Evolutionary conservation across 1,140 invertebrate genomes (phyloP), one percentile per base, ranked within the genome.

Genomic region (Solenopsis fugax): DNA sequence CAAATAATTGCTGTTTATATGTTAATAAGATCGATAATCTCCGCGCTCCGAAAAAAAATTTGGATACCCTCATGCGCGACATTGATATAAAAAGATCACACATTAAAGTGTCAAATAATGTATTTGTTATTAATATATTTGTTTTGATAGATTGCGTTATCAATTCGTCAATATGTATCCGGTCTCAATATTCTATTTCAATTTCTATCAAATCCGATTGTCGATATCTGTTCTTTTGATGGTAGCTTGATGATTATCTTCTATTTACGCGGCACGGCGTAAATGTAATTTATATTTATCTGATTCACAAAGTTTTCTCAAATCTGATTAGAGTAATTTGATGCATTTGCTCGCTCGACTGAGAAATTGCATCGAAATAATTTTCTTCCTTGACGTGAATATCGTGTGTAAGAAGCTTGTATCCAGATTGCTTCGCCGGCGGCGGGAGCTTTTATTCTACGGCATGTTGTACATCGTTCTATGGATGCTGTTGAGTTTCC

Each of bases 401-500:
- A 21, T 58, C 21, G 41, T 13, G 21, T 24, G 12, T 65, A 48
- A 78, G 13, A 50, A 48, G 21, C 24, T 77, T 77, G 13, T 62
- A 77, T 29, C 45, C 18, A 21, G 24, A 34, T 78, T n/a, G 76
- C 60, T 65, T 2, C 2, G 29, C 45, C 24, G 16, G 58, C 58
- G 16, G 21, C 58, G 16, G 21, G 37, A 48, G 13, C 60, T 65
- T 78, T 64, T 50, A 78, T 78, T 78, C 65, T 12, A n/a, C 58
- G 41, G 16, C 18, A 1, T 65, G 45, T 29, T 10, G 60, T 65
- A 65, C 24, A 71, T 60, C 50, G 45, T 71, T 56, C 45, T 48
- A 21, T 3, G 62, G 29, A 29, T 41, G 29, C 67, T 71, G 24
- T 56, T 37, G n/a, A 34, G 72, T 37, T 93, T 90, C 90, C 81